Conservation (phyloP, 2,113 vertebrate species). For the Monopterus albus region DNA sequence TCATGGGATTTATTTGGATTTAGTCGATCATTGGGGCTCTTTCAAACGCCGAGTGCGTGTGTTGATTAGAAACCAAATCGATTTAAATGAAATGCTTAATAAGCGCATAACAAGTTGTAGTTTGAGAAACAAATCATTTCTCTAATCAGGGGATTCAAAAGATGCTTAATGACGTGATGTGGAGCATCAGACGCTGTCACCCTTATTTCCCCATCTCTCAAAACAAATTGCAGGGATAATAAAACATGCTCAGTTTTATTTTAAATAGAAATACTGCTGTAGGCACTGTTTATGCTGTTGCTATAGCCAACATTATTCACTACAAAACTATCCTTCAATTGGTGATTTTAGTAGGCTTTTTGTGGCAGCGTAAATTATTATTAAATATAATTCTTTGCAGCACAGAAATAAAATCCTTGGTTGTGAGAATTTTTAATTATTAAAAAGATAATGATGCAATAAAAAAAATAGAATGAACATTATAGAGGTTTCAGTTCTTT, state of each 20-base stretch:
- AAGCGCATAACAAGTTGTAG: slow-evolving; percentile 77
- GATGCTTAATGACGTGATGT: slow-evolving; percentile 41
- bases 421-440: neutral
- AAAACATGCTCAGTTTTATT: slow-evolving; percentile 51
- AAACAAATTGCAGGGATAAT: slow-evolving; percentile 65
- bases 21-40: slow-evolving; percentile 48
- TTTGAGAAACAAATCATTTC: slow-evolving; percentile 66
- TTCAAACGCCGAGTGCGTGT: slow-evolving; percentile 48
- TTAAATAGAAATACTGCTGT: slow-evolving; percentile 22
- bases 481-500: too few species aligned
- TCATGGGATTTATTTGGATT: slow-evolving; percentile 66
- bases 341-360: too few species aligned
- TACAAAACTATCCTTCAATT: too few species aligned
- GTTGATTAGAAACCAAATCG: slow-evolving; percentile 70
- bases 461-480: too few species aligned
- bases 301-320: neutral
- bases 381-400: too few species aligned
- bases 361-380: too few species aligned
- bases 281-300: neutral
- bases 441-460: neutral
- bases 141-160: slow-evolving; percentile 30
- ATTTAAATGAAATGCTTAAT: slow-evolving; percentile 74
- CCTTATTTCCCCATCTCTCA: slow-evolving; percentile 1
- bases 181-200: slow-evolving; percentile 26
- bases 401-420: neutral